Percentiles rank a stretch among this genome's conserved stretches.
Evolutionary conservation across 2,888 invertebrate species (phyloP).

Genomic region (Nipponacmea schrenckii): DNA sequence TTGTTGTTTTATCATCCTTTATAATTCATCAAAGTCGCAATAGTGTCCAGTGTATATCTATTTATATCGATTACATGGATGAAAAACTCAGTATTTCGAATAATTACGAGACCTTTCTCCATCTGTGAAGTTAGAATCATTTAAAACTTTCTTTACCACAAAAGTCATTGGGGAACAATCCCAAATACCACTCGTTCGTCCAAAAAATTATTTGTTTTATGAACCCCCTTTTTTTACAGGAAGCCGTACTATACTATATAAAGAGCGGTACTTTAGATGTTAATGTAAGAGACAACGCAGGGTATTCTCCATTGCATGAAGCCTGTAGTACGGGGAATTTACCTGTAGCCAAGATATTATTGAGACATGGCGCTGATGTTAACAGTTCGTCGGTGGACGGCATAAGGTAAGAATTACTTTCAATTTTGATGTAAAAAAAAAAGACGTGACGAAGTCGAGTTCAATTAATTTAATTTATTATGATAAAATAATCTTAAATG

Average conservation of each 20-base stretch:
- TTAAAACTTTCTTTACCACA: too few species aligned
- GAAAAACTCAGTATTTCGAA: too few species aligned
- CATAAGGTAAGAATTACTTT: slow-evolving; percentile 67
- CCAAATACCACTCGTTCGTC: too few species aligned
- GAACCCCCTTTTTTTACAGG: slow-evolving; percentile 71
- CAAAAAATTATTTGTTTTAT: too few species aligned
- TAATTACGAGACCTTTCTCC: too few species aligned
- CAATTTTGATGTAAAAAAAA: neutral
- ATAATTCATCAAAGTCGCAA: too few species aligned
- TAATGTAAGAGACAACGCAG: slow-evolving; percentile 89
- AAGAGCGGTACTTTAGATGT: slow-evolving; percentile 89
- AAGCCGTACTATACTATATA: slow-evolving; percentile 89
- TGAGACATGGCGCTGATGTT: slow-evolving; percentile 90
- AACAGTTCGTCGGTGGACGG: slow-evolving; percentile 93
- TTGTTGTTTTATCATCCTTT: too few species aligned
- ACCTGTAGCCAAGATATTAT: slow-evolving; percentile 83
- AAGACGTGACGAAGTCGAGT: neutral
- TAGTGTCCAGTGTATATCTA: too few species aligned
- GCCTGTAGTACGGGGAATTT: slow-evolving; percentile 89
- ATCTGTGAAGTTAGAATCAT: too few species aligned
- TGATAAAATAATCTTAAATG: neutral
- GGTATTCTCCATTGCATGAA: slow-evolving; percentile 87
- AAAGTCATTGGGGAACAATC: too few species aligned
- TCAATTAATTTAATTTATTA: neutral
- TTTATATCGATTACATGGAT: too few species aligned